Conservation (phyloP, 2,888 invertebrate genomes). For the Drosophila mimetica region DNA sequence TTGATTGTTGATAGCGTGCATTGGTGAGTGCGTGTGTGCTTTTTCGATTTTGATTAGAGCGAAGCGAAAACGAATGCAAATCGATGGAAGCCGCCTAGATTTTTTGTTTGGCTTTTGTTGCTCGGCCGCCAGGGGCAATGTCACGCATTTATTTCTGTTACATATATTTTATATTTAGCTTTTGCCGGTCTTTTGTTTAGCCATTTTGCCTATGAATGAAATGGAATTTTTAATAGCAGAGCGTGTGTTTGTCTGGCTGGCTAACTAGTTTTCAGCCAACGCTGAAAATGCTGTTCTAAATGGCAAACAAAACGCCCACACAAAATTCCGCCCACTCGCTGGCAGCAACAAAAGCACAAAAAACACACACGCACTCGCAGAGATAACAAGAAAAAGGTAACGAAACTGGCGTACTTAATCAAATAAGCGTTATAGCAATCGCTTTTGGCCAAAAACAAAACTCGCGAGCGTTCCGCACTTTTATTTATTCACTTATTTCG, state of each 20-base stretch:
- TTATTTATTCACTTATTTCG: slow-evolving; percentile 3
- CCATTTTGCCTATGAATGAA: slow-evolving; percentile 58
- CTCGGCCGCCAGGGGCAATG: slow-evolving; percentile 46
- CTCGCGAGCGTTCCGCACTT: slow-evolving; percentile 31
- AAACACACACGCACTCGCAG: slow-evolving; percentile 24
- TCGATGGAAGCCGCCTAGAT: slow-evolving; percentile 50
- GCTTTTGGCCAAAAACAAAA: slow-evolving; percentile 52
- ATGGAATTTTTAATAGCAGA: slow-evolving; percentile 17
- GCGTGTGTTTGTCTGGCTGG: neutral
- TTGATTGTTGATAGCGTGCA: slow-evolving; percentile 36
- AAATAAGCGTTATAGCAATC: slow-evolving; percentile 55
- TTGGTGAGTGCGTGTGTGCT: slow-evolving; percentile 31
- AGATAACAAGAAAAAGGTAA: slow-evolving; percentile 25
- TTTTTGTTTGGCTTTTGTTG: slow-evolving; percentile 36
- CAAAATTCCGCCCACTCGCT: slow-evolving; percentile 41
- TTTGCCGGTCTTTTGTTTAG: slow-evolving; percentile 38
- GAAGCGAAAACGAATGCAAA: slow-evolving; percentile 57
- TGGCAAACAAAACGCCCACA: slow-evolving; percentile 60
- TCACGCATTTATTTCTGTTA: slow-evolving; percentile 37
- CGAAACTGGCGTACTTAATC: slow-evolving; percentile 66
- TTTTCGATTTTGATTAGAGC: slow-evolving; percentile 60
- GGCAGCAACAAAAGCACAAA: slow-evolving; percentile 4
- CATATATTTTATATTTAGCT: slow-evolving; percentile 43
- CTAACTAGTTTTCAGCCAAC: slow-evolving; percentile 47
- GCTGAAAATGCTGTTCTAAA: slow-evolving; percentile 41